These are phyloP conservation scores for Xanthia icteritia DNA, from an alignment of 2,888 invertebrate species.

Conservation along the genomic window DNA sequence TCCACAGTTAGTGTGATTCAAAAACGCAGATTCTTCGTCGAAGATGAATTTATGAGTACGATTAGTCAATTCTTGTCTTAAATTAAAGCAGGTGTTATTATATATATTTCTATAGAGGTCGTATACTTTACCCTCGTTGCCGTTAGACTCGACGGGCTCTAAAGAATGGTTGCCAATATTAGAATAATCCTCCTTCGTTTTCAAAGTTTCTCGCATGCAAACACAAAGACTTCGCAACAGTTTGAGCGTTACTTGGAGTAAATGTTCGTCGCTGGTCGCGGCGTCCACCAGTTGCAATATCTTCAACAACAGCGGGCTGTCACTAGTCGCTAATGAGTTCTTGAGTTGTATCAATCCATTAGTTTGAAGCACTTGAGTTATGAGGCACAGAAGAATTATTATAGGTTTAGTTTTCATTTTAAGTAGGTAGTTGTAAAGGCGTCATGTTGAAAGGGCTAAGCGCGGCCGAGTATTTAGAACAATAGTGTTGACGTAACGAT, in stretches of 20 bases:
- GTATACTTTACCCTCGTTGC: slow-evolving; percentile 65
- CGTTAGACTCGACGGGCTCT: slow-evolving; percentile 55
- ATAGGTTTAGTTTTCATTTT: slow-evolving; percentile 76
- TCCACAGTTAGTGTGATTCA: slow-evolving; percentile 62
- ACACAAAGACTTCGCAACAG: slow-evolving; percentile 82
- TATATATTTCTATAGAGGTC: slow-evolving; percentile 80
- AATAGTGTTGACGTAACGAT: slow-evolving; percentile 76
- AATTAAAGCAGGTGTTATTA: slow-evolving; percentile 79
- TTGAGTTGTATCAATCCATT: slow-evolving; percentile 65
- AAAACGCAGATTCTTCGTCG: slow-evolving; percentile 55
- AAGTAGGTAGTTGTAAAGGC: slow-evolving; percentile 70
- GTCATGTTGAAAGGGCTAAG: slow-evolving; percentile 74
- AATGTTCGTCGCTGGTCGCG: slow-evolving; percentile 78
- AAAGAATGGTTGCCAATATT: slow-evolving; percentile 66
- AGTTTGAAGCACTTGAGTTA: slow-evolving; percentile 59
- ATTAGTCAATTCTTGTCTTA: slow-evolving; percentile 72
- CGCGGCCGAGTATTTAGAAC: slow-evolving; percentile 68
- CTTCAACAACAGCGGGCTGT: slow-evolving; percentile 76
- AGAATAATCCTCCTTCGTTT: slow-evolving; percentile 70
- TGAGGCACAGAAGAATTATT: slow-evolving; percentile 62
- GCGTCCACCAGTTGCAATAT: slow-evolving; percentile 80
- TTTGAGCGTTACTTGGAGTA: slow-evolving; percentile 79
- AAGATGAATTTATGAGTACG: slow-evolving; percentile 64
- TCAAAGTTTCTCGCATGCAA: slow-evolving; percentile 80
- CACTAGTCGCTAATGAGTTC: slow-evolving; percentile 64